These are phyloP conservation scores for Heloderma charlesbogerti DNA, from an alignment of 2,113 vertebrate species.

Conservation along the genomic window DNA sequence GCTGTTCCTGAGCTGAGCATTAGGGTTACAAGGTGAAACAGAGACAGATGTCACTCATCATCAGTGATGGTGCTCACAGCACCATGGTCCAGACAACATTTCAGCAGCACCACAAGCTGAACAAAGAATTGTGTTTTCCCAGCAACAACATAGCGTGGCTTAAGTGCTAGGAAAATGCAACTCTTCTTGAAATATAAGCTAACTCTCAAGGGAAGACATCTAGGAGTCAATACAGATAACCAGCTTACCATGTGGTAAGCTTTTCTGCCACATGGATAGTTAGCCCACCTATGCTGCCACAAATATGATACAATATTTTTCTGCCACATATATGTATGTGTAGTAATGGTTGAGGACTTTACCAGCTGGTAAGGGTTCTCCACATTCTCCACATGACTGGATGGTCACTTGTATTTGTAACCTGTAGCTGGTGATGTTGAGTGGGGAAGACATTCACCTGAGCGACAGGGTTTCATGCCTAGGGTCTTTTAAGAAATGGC, in stretches of 20 bases:
- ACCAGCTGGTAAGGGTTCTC: not conserved
- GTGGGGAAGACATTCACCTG: not conserved
- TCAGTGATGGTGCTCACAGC: not conserved
- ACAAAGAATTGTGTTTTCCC: not conserved
- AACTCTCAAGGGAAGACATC: not conserved
- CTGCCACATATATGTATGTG: not conserved
- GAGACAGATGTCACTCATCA: not conserved
- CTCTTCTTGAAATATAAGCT: not conserved
- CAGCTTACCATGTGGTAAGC: not conserved
- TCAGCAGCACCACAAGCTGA: not conserved
- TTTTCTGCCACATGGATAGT: not conserved
- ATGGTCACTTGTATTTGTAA: not conserved
- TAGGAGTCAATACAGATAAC: not conserved
- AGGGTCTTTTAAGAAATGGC: not conserved
- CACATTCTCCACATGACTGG: not conserved
- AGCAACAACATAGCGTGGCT: not conserved
- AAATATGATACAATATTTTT: not conserved
- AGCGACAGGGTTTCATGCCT: not conserved
- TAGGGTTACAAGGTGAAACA: not conserved
- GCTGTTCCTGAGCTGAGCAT: not conserved
- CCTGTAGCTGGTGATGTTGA: not conserved
- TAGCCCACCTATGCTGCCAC: not conserved
- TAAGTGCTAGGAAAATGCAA: not conserved
- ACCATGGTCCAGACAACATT: not conserved
- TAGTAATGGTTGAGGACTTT: not conserved